phyloP scores from a whole-genome alignment of 2,113 vertebrate genomes.

The Ptilonorhynchus violaceus region DNA sequence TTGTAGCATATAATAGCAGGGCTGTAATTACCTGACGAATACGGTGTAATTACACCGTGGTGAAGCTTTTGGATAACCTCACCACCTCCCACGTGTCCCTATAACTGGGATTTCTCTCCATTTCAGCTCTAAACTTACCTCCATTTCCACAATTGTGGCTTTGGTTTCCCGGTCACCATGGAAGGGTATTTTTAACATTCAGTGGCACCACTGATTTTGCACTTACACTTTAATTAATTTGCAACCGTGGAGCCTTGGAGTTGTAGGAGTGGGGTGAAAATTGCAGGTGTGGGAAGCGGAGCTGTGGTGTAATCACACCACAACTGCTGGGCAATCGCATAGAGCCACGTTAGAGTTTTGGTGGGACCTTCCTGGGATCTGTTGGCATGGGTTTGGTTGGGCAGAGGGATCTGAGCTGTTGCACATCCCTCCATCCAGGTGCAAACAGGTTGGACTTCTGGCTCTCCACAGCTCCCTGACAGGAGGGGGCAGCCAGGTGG shows the following conservation, averaged over 20 bases:
- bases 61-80: constrained; percentile 18
- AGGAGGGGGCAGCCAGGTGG: not conserved
- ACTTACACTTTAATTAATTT: not conserved
- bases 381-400: rapidly evolving
- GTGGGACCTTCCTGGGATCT: not conserved
- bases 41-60: not conserved
- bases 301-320: not conserved
- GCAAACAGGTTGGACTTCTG: not conserved
- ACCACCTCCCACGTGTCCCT: not conserved
- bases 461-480: rapidly evolving
- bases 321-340: not conserved
- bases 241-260: not conserved
- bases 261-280: not conserved
- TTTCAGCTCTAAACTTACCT: not conserved
- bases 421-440: not conserved
- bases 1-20: not conserved
- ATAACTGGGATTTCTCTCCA: not conserved
- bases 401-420: not conserved
- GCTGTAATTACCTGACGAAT: constrained; percentile 16
- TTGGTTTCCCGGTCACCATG: not conserved
- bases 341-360: not conserved
- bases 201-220: not conserved
- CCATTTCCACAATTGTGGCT: not conserved
- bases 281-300: not conserved
- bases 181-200: not conserved